A percentile compares a stretch with the other conserved stretches of the same genome.
These are phyloP conservation scores for Thamnophis elegans DNA, from an alignment of 2,797 vertebrate genomes.

Conservation along the genomic window DNA sequence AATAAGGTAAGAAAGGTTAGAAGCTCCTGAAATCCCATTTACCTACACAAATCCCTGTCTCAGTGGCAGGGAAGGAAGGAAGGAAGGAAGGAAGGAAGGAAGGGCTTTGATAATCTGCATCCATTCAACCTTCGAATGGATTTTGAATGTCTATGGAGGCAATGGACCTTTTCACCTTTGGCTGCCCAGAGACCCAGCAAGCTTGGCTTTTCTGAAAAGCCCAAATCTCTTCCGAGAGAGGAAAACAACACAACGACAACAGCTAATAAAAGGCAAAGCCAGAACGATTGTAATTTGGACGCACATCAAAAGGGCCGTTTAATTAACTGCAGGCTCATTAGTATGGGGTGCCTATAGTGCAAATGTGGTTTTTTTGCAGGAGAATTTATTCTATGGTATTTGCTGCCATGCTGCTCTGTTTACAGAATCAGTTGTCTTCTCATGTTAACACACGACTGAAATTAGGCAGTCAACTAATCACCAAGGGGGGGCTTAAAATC, in stretches of 20 bases:
- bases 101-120: conserved; percentile 45
- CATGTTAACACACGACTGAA: not conserved
- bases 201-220: conserved; percentile 2
- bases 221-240: not conserved
- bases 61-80: conserved; percentile 58
- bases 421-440: conserved; percentile 35
- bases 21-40: conserved; percentile 63
- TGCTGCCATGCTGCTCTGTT: conserved; percentile 41
- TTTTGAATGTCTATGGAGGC: conserved; percentile 50
- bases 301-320: conserved; percentile 66
- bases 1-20: conserved; percentile 67
- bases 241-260: not conserved
- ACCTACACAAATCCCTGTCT: conserved; percentile 58
- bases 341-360: conserved; percentile 40
- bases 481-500: not conserved
- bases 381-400: conserved; percentile 52
- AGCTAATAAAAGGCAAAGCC: conserved; percentile 48
- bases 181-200: conserved; percentile 24
- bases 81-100: conserved; percentile 6
- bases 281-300: conserved; percentile 61
- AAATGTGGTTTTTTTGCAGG: conserved; percentile 27
- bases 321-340: conserved; percentile 65
- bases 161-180: conserved; percentile 54
- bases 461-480: not conserved
- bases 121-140: conserved; percentile 38